Conservation (phyloP, 2,888 invertebrate genomes). For the Entomobrya multifasciata region DNA sequence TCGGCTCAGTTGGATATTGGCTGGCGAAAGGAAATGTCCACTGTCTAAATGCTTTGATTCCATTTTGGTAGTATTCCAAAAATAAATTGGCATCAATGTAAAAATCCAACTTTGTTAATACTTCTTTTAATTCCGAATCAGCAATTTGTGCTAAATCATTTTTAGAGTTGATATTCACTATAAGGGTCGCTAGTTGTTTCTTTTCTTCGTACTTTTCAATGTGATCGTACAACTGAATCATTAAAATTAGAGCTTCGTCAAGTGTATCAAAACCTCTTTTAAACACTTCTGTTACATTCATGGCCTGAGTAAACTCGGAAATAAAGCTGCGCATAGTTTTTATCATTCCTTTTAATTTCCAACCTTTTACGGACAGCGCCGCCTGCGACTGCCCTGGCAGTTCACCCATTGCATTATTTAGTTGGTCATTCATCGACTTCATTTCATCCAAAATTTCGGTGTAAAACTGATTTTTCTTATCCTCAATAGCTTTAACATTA, state of each 20-base stretch:
- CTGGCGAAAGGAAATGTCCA: constrained; percentile 59
- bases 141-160: not conserved
- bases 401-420: not conserved
- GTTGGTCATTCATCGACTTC: not conserved
- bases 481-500: not conserved
- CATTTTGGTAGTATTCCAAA: constrained; percentile 5
- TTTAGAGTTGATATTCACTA: not conserved
- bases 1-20: not conserved
- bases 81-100: constrained; percentile 27
- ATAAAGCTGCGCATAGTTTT: not conserved
- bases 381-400: not conserved
- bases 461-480: not conserved
- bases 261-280: not conserved
- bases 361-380: not conserved
- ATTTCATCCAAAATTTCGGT: not conserved
- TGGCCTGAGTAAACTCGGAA: not conserved
- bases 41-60: constrained; percentile 37
- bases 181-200: not conserved
- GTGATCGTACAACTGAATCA: not conserved
- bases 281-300: not conserved
- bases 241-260: not conserved
- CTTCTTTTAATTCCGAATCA: not conserved
- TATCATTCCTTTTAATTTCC: not conserved
- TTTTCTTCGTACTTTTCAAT: not conserved
- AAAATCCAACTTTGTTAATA: not conserved